Evolutionary conservation across 1,140 invertebrate genomes (phyloP), one percentile per base, ranked within the genome.

Genomic region (Papilio polyxenes): DNA sequence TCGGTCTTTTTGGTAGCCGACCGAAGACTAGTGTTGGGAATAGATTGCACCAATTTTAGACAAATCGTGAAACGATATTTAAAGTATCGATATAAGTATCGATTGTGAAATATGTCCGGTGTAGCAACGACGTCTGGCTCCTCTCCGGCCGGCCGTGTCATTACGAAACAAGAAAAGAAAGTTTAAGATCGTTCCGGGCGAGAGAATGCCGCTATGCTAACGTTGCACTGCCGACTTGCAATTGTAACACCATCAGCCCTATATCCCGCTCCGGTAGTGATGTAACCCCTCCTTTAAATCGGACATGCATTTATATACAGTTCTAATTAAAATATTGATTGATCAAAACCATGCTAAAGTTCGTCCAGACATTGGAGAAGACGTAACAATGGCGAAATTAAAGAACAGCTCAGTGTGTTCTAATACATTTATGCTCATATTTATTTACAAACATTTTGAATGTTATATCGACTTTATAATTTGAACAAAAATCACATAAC

Each of bases 161-260:
- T 94, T 94, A 94, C 92, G 92, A 94, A 93, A 94, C 91, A 85
- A 89, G 89, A 93, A 93, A 93, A 88, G 92, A 93, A 94, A 94
- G 92, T 94, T 80, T 89, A 88, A 90, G 82, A 89, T 83, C 84
- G 87, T 89, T 92, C 89, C 88, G 86, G 83, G 84, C 85, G 84
- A 89, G 89, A 91, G 89, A 91, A 89, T 90, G 89, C 89, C 89
- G 86, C 86, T 88, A 86, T 86, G 86, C 83, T 92, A 87, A 87
- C 86, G 83, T 89, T 88, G 83, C 84, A 82, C 83, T 80, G 75
- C 82, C 85, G 82, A 86, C 85, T 49, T 85, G 84, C 83, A 85
- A 84, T 84, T 87, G 85, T 86, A 87, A 85, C 85, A 87, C 83
- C 87, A 89, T 87, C 85, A 84, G 84, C 82, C 86, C 89, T 85